Conservation (phyloP, 1,140 invertebrate species). For the Leptoteleia sp. region DNA sequence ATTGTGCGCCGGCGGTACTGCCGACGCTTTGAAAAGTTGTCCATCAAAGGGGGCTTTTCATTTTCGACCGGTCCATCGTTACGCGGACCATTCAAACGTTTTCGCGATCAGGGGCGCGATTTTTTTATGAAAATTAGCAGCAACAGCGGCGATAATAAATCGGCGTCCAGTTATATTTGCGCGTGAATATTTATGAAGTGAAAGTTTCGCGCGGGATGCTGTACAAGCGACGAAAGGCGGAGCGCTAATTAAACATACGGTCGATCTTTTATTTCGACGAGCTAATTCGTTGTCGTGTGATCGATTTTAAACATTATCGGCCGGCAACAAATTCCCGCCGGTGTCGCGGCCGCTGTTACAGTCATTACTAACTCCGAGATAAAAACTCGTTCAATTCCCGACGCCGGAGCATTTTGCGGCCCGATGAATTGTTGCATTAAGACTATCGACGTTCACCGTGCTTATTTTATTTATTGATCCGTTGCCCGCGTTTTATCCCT, state of each 20-base stretch:
- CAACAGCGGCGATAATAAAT: slow-evolving; percentile 55
- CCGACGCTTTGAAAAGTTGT: slow-evolving; percentile 1
- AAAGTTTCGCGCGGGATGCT: slow-evolving; percentile 31
- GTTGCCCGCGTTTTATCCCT: slow-evolving; percentile 7
- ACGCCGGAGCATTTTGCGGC: not conserved
- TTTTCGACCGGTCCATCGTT: slow-evolving; percentile 14
- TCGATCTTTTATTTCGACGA: slow-evolving; percentile 58
- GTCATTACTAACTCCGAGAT: slow-evolving; percentile 45
- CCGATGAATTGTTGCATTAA: slow-evolving; percentile 32
- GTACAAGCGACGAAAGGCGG: slow-evolving; percentile 43
- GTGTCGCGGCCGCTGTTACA: slow-evolving; percentile 49
- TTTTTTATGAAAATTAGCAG: slow-evolving; percentile 43
- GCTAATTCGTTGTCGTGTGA: slow-evolving; percentile 62
- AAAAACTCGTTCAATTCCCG: slow-evolving; percentile 52
- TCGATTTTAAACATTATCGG: slow-evolving; percentile 63
- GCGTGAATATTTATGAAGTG: slow-evolving; percentile 65
- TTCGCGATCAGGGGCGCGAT: slow-evolving; percentile 1
- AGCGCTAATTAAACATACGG: slow-evolving; percentile 60
- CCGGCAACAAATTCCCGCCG: slow-evolving; percentile 56
- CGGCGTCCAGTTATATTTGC: slow-evolving; percentile 47
- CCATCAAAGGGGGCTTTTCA: slow-evolving; percentile 1
- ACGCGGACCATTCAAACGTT: slow-evolving; percentile 17
- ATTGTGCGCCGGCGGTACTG: not conserved
- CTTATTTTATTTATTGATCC: slow-evolving; percentile 48
- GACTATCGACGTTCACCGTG: slow-evolving; percentile 12